These are phyloP conservation scores for Chaenocephalus aceratus DNA, from an alignment of 2,113 vertebrate genomes.

Conservation along the genomic window DNA sequence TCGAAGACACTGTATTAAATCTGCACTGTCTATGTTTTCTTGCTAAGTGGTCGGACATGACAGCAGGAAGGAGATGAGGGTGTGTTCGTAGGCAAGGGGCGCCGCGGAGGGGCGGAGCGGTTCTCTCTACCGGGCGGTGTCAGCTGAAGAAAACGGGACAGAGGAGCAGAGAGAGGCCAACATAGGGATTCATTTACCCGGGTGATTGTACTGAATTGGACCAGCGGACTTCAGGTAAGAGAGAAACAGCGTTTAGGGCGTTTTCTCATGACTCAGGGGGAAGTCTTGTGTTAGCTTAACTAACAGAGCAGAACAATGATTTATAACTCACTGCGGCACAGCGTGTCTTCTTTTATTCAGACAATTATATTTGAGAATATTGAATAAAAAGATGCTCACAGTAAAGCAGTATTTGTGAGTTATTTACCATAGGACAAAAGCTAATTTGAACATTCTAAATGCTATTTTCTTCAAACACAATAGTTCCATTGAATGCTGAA, in stretches of 20 bases:
- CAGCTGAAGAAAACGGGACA: conserved; percentile 50
- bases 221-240: conserved; percentile 65
- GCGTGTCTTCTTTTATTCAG: not conserved
- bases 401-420: not conserved
- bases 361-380: not conserved
- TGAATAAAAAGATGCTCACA: not conserved
- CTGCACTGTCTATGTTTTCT: no score
- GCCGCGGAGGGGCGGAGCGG: conserved; percentile 51
- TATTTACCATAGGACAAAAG: not conserved
- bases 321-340: conserved; percentile 15
- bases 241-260: conserved; percentile 7
- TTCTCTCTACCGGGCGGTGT: conserved; percentile 45
- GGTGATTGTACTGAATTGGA: not conserved
- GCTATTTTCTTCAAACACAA: accelerated
- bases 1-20: not conserved
- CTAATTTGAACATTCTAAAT: not conserved
- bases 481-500: not conserved
- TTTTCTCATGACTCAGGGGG: conserved; percentile 6
- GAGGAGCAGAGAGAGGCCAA: conserved; percentile 18
- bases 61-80: not conserved
- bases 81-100: not conserved
- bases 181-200: not conserved
- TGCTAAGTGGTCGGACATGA: not conserved
- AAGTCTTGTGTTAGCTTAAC: not conserved
- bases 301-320: not conserved